These are phyloP conservation scores for Muschampia plurimacula DNA, from an alignment of 2,888 invertebrate genomes.

Conservation along the genomic window DNA sequence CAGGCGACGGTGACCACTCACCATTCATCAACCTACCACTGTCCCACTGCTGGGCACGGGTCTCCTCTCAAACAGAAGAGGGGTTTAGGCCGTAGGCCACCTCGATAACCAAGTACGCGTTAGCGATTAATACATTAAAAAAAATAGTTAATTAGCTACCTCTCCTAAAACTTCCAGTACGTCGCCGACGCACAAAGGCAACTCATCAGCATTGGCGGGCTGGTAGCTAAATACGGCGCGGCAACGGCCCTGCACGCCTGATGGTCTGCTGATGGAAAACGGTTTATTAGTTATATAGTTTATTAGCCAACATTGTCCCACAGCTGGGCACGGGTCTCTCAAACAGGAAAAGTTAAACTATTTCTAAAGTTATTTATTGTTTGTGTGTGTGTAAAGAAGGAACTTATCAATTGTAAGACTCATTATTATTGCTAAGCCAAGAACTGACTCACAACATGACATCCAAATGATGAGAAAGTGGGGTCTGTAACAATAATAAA, in stretches of 20 bases:
- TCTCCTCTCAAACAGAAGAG: no score
- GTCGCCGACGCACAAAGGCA: conserved; percentile 94
- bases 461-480: conserved; percentile 21
- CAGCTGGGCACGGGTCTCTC: no score
- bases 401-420: conserved; percentile 5
- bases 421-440: conserved; percentile 15
- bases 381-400: no score
- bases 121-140: no score
- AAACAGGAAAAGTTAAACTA: no score
- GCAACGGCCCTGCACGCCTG: conserved; percentile 87
- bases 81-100: no score
- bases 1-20: no score
- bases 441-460: conserved; percentile 23
- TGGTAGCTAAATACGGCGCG: conserved; percentile 96
- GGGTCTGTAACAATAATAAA: conserved; percentile 11
- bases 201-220: conserved; percentile 97
- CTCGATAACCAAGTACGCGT: no score
- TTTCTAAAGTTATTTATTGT: no score
- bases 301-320: not conserved
- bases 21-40: no score
- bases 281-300: not conserved
- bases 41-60: no score
- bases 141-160: conserved; percentile 55
- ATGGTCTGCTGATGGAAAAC: conserved; percentile 53
- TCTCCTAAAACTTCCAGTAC: conserved; percentile 95